These are phyloP conservation scores for Pseudochirops corinnae DNA, from an alignment of 2,797 vertebrate genomes.

Conservation along the genomic window DNA sequence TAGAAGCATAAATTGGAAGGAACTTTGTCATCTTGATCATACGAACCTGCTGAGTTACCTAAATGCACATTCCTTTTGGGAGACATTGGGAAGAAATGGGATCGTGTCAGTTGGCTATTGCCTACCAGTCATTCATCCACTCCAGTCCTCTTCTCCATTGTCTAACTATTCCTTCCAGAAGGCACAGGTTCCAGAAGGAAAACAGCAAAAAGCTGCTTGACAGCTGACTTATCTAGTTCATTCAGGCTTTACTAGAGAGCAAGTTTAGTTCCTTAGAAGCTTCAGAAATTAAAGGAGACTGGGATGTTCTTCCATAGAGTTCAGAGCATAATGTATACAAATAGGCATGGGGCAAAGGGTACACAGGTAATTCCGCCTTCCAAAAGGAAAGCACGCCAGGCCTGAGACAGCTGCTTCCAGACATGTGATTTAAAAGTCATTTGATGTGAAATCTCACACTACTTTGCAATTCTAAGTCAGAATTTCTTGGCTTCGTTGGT, in stretches of 20 bases:
- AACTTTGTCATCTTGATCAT: slow-evolving; percentile 86
- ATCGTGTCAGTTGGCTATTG: slow-evolving; percentile 62
- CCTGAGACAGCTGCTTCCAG: slow-evolving; percentile 17
- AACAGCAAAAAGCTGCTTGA: slow-evolving; percentile 51
- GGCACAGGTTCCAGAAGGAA: slow-evolving; percentile 70
- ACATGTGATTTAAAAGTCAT: slow-evolving; percentile 5
- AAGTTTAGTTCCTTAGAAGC: slow-evolving; percentile 53
- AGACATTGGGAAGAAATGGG: slow-evolving; percentile 69
- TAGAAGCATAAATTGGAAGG: slow-evolving; percentile 72
- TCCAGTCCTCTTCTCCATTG: slow-evolving; percentile 19
- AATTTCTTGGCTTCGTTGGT: slow-evolving; percentile 54
- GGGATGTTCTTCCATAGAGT: neutral
- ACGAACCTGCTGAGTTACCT: slow-evolving; percentile 86
- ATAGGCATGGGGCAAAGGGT: neutral
- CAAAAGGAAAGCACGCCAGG: neutral
- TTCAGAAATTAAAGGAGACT: slow-evolving; percentile 30
- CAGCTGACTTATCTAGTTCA: slow-evolving; percentile 65
- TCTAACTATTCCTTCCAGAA: slow-evolving; percentile 60
- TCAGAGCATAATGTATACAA: neutral
- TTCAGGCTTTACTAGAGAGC: slow-evolving; percentile 28
- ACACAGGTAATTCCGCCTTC: neutral
- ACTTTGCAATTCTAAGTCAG: slow-evolving; percentile 53
- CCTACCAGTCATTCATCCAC: slow-evolving; percentile 22
- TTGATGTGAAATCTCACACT: neutral
- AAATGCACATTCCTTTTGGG: slow-evolving; percentile 83